phyloP scores from a whole-genome alignment of 2,113 vertebrate genomes.

The Phyllopteryx taeniolatus region DNA sequence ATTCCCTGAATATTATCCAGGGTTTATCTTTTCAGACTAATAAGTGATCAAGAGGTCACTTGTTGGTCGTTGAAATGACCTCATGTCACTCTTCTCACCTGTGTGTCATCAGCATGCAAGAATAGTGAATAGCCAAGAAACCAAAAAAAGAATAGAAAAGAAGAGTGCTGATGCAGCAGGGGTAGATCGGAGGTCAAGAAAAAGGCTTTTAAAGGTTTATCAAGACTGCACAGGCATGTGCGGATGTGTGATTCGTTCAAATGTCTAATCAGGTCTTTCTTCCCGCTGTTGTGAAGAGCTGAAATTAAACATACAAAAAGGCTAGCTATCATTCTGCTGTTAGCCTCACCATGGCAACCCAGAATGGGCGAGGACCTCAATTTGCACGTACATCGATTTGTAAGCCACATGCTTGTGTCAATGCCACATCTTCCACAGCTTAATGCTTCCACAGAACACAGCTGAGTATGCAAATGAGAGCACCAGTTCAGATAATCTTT shows the following conservation, averaged over 20 bases:
- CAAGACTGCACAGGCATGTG: conserved; percentile 25
- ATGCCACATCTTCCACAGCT: neutral
- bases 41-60: conserved; percentile 8
- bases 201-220: conserved; percentile 60
- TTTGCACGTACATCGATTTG: neutral
- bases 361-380: conserved; percentile 5
- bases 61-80: conserved; percentile 15
- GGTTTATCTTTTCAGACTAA: neutral
- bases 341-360: conserved; percentile 37
- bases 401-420: neutral
- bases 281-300: neutral
- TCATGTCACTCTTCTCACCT: conserved; percentile 6
- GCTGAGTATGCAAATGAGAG: conserved; percentile 41
- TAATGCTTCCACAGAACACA: neutral
- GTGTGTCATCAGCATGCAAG: conserved; percentile 8
- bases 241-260: conserved; percentile 16
- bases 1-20: neutral
- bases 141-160: conserved; percentile 46
- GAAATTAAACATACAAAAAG: conserved; percentile 30
- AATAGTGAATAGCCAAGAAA: conserved; percentile 27
- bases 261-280: conserved; percentile 20
- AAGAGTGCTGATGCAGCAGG: neutral
- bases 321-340: conserved; percentile 9
- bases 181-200: neutral
- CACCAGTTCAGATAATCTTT: conserved; percentile 31